These are phyloP conservation scores for Bombus vancouverensis DNA, from an alignment of 1,140 invertebrate genomes.

Conservation along the genomic window DNA sequence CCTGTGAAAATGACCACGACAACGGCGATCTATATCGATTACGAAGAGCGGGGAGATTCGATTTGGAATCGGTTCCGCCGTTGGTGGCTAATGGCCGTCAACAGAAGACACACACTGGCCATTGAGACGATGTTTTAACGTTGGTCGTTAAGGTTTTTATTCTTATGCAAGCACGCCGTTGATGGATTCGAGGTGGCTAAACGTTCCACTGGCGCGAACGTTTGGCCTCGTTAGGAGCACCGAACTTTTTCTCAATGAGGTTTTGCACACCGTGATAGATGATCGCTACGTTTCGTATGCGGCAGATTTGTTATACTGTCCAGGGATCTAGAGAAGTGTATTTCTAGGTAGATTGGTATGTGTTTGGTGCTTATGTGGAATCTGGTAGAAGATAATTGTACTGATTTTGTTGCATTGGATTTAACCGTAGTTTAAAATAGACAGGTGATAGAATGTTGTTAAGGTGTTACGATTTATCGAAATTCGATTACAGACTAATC, in stretches of 20 bases:
- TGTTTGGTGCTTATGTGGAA: background rate
- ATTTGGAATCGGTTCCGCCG: slow-evolving; percentile 7
- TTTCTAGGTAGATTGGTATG: background rate
- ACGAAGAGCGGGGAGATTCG: background rate
- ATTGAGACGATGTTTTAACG: background rate
- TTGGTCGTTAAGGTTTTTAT: slow-evolving; percentile 6
- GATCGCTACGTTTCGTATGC: background rate
- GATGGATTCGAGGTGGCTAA: background rate
- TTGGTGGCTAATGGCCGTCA: slow-evolving; percentile 12
- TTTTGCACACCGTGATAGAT: background rate
- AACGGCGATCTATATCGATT: slow-evolving; percentile 19
- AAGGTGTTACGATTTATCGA: no score
- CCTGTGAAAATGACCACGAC: background rate
- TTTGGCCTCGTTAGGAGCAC: background rate
- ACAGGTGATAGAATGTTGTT: no score
- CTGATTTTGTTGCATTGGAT: background rate
- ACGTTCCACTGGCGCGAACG: background rate
- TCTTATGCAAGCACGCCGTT: background rate
- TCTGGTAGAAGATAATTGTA: background rate
- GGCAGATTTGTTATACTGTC: background rate
- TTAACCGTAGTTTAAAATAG: no score
- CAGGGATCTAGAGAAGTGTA: background rate
- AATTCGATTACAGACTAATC: no score
- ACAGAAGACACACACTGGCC: background rate
- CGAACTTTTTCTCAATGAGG: background rate